Conservation (phyloP, 2,888 invertebrate species). For the Pedicia rivosa region DNA sequence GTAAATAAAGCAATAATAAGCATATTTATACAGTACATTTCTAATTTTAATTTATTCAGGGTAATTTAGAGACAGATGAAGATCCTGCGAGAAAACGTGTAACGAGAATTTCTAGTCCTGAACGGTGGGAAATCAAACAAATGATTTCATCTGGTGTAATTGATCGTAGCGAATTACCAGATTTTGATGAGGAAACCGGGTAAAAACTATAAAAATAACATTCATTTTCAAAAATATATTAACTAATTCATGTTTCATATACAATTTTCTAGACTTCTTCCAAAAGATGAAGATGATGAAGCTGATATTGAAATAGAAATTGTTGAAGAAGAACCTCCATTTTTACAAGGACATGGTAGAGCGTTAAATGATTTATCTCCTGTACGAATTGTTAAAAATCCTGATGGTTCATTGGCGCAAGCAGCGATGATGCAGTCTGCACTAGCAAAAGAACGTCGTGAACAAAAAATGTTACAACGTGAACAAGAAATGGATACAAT, state of each 20-base stretch:
- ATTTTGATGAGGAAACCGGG: slow-evolving; percentile 95
- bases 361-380: slow-evolving; percentile 86
- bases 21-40: too few relatives aligned
- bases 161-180: slow-evolving; percentile 86
- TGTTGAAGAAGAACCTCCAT: slow-evolving; percentile 97
- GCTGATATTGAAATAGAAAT: slow-evolving; percentile 97
- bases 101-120: slow-evolving; percentile 87
- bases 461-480: slow-evolving; percentile 89
- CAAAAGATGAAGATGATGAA: slow-evolving; percentile 84
- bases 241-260: neutral
- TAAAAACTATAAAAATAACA: slow-evolving; percentile 26
- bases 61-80: slow-evolving; percentile 55
- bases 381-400: slow-evolving; percentile 93
- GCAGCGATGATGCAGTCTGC: slow-evolving; percentile 99
- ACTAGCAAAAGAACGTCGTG: slow-evolving; percentile 88
- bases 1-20: too few relatives aligned
- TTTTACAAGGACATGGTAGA: slow-evolving; percentile 84
- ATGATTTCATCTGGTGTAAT: slow-evolving; percentile 88
- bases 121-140: slow-evolving; percentile 96
- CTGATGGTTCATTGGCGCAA: slow-evolving; percentile 95
- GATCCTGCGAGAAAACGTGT: slow-evolving; percentile 69
- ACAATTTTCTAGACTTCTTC: slow-evolving; percentile 37
- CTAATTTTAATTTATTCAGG: too few relatives aligned
- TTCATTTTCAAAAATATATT: neutral
- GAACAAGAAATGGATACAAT: slow-evolving; percentile 82